phyloP scores from a whole-genome alignment of 2,797 vertebrate species.

The Gobionotothen gibberifrons region DNA sequence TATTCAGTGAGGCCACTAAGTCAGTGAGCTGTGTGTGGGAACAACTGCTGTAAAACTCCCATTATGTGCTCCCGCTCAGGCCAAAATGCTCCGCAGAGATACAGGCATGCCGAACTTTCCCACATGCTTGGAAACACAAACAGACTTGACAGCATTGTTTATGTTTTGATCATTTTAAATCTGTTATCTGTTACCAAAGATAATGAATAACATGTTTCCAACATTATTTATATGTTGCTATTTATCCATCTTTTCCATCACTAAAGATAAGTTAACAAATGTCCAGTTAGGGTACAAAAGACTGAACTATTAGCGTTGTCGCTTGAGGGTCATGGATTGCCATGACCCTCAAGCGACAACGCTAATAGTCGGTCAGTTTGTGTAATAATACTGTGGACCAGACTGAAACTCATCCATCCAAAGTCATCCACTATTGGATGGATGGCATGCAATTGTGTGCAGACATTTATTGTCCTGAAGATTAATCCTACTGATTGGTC shows the following conservation, averaged over 20 bases:
- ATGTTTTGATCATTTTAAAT: slow-evolving; percentile 23
- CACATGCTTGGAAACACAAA: slow-evolving; percentile 43
- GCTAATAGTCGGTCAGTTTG: no score
- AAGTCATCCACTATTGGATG: not conserved
- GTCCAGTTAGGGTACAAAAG: not conserved
- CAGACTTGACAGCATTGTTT: slow-evolving; percentile 23
- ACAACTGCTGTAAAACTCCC: slow-evolving; percentile 35
- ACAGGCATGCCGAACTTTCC: slow-evolving; percentile 5
- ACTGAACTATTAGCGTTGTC: not conserved
- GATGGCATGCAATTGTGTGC: not conserved
- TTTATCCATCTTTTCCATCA: slow-evolving; percentile 6
- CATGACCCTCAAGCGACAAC: no score
- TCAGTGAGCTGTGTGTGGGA: slow-evolving; percentile 31
- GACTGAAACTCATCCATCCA: slow-evolving; percentile 2
- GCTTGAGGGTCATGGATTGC: not conserved
- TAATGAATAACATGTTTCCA: slow-evolving; percentile 29
- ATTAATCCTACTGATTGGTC: not conserved
- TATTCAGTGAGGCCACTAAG: not conserved
- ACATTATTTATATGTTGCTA: not conserved
- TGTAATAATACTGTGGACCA: not conserved
- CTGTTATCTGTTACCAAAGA: not conserved
- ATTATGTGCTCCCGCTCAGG: not conserved
- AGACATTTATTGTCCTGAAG: not conserved
- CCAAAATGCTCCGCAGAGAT: slow-evolving; percentile 40
- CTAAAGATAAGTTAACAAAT: not conserved